A percentile compares a stretch with the other conserved stretches of the same genome.
These are phyloP conservation scores for Dasyurus viverrinus DNA, from an alignment of 2,113 vertebrate genomes.

Conservation along the genomic window DNA sequence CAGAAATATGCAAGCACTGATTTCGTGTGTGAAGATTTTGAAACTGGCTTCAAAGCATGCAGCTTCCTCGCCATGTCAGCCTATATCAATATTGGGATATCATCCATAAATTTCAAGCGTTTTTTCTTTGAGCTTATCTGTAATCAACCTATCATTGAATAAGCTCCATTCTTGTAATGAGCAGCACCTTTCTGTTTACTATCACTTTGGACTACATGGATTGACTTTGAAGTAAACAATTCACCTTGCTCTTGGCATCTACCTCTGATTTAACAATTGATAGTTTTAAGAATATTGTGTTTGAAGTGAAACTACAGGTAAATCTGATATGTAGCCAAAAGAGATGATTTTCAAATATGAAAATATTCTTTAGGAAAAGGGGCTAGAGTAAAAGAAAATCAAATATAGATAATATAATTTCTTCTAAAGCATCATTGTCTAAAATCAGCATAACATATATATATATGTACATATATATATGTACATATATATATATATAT, in stretches of 20 bases:
- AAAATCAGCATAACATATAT: neutral
- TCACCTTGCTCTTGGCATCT: constrained; percentile 45
- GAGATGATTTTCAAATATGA: neutral
- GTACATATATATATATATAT: too few species aligned
- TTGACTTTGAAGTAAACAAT: constrained; percentile 22
- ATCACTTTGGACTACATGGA: constrained; percentile 16
- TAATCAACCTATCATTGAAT: constrained; percentile 23
- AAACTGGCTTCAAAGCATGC: constrained; percentile 44
- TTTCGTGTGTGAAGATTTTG: constrained; percentile 31
- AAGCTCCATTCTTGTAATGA: constrained; percentile 50
- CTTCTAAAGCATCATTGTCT: constrained; percentile 30
- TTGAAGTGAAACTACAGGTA: constrained; percentile 36
- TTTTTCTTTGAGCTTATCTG: neutral
- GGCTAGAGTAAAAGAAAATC: constrained; percentile 35
- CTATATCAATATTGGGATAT: constrained; percentile 2
- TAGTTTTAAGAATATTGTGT: constrained; percentile 21
- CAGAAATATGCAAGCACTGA: neutral
- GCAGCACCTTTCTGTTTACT: constrained; percentile 29
- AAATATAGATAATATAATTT: neutral
- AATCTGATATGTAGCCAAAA: constrained; percentile 47
- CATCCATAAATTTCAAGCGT: constrained; percentile 22
- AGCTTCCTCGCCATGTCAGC: neutral
- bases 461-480: too few species aligned
- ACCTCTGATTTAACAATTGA: constrained; percentile 38
- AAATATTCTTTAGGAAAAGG: constrained; percentile 28